Base-by-base conservation (phyloP, 2,888 invertebrate species). In the Tenthredo scrophulariae region DNA sequence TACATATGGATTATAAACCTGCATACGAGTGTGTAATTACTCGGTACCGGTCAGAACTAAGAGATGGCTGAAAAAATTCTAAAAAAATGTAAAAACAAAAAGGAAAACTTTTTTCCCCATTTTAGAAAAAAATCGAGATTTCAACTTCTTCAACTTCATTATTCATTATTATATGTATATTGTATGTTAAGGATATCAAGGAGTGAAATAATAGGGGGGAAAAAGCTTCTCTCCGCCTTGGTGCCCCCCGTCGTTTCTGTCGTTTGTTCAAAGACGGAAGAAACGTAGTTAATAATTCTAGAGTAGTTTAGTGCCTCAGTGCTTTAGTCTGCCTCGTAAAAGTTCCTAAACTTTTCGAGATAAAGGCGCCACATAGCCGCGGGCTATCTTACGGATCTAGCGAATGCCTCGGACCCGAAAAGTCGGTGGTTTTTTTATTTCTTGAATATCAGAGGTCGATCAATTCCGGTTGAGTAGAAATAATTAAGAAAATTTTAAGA, bases 321-420 rank as follows among this genome's bases (percentile, higher is more conserved):
- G 88, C 87, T 88, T 90, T 89, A 89, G 88, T 87, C 88, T 87
- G 85, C 86, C 85, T 86, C 88, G 87, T 89, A 89, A 89, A 90
- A 90, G 87, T 91, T 88, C 88, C 88, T 88, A 90, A 46, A 90
- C 88, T 90, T 87, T 88, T 88, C 87, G 88, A 91, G 91, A 91
- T 91, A 91, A 91, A 91, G 89, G 86, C 86, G 86, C 87, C 84
- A 85, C 85, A 77, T 83, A 46, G 83, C 87, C 87, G 84, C 87
- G 87, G 87, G 88, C 87, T 79, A 87, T 86, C 84, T 87, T 84
- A 88, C 88, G 87, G 87, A 89, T 88, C 88, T 87, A 85, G 58
- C 58, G 62, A 40, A 22, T 62, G 26, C 18, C 40, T 58, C 54
- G 29, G 29, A 77, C 26, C 22, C 29, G 50, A n/a, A 18, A 15